Evolutionary conservation across 2,113 vertebrate genomes (phyloP), one percentile per base, ranked within the genome.

Genomic region (Acrocephalus kingi): DNA sequence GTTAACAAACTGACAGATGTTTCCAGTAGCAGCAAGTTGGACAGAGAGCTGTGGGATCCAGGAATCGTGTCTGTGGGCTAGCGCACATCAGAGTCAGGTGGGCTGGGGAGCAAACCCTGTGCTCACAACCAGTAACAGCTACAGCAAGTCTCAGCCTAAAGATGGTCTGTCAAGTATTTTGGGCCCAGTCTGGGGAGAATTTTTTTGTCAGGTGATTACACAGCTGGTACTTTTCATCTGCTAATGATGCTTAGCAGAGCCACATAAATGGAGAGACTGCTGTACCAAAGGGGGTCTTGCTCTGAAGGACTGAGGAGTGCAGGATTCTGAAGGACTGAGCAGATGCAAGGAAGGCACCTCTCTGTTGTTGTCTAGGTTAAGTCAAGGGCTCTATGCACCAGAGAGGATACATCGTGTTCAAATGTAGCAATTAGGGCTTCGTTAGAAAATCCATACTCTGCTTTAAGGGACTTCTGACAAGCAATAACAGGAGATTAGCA

Each of bases 11-110:
- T 6, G 3, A 37, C 23, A 39, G 81, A 17, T 68, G 33, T 49
- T 75, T 91, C 62, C 78, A 45, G 25, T 8, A 23, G 25, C 62
- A 75, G 84, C 25, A 43, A 74, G 69, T 1, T 84, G 79, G 73
- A 25, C 35, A 45, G 61, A 45, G 39, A 84, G 66, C n/a, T 54
- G 74, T 67, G 49, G 41, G 51, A 64, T 81, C 48, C 79, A 55
- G 69, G 62, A 87, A 55, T 37, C 0, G 3, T 15, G 35, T 55
- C 23, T 59, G 48, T 28, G 66, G 30, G 63, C 0, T 5, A 79
- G 30, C 0, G 0, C 41, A 18, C 41, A 25, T 12, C 51, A 28
- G 27, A 56, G 54, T 7, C 3, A 6, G 88, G n/a, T 8, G 6
- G 59, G 55, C 39, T 49, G 56, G 24, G 48, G 41, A 82, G 66